Base-by-base conservation (phyloP, 2,888 invertebrate species). In the Megaustenia siamemsis region DNA sequence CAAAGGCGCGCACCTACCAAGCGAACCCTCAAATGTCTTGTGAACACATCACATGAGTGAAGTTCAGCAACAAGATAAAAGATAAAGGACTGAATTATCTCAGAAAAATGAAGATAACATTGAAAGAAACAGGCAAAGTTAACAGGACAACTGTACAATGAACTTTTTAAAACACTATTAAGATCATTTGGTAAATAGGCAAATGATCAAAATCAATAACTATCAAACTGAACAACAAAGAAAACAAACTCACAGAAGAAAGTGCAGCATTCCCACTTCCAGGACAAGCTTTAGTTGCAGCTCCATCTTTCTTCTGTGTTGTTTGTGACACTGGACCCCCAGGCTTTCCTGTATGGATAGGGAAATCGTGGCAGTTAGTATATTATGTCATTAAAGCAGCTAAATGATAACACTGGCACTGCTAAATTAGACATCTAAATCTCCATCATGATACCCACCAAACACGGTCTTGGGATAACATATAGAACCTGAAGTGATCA, bases 341-440 rank as follows among this genome's bases (percentile, higher is more conserved):
- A 69, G 69, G 0, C 32, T 82, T 82, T 45, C 82, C 82, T 82
- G 82, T 73, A 73, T 10, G 60, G 60, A 60, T n/a, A 43, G 82
- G 73, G 60, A 82, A 82, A 32, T 43, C 60, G 40, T 49, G 28
- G 18, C 73, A 49, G 18, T 49, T 69, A 40, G 21, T 24, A 68
- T 1, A 38, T 10, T 45, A 49, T 49, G n/a, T 21, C 28, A 73
- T 32, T 21, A 49, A 15, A 49, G 4, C 3, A 24, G 32, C 49
- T 49, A 49, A 73, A 49, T 45, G 8, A n/a, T 18, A 43, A 5
- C 1, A 4, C 28, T 32, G 49, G 5, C n/a, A 1, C 60, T 28
- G 60, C 28, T 28, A 60, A 28, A n/a, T 60, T n/a, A n/a, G n/a
- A 45, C 21, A 60, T 6, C n/a, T 28, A 60, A 60, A 5, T n/a